phyloP scores from a whole-genome alignment of 2,797 vertebrate genomes.

The Australoheros facetus region DNA sequence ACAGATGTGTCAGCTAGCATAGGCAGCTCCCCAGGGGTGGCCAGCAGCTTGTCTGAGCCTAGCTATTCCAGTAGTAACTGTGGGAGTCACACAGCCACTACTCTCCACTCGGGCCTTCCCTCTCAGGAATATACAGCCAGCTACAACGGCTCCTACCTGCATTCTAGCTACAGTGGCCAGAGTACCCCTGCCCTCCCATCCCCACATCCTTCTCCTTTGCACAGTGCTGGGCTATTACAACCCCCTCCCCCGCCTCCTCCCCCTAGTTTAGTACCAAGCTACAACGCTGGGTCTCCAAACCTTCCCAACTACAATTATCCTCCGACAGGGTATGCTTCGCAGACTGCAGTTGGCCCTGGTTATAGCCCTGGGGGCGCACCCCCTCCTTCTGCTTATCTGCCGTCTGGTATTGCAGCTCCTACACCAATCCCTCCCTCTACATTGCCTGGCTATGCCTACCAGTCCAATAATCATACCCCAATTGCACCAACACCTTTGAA shows the following conservation, averaged over 20 bases:
- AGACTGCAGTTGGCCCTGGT: constrained; percentile 91
- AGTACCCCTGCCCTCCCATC: constrained; percentile 92
- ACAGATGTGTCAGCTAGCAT: constrained; percentile 92
- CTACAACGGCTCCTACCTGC: constrained; percentile 97
- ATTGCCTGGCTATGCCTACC: constrained; percentile 94
- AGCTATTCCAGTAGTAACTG: constrained; percentile 97
- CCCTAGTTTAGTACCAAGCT: constrained; percentile 91
- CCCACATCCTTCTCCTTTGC: constrained; percentile 95
- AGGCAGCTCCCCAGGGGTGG: constrained; percentile 93
- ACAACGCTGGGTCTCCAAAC: constrained; percentile 93
- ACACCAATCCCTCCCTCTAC: constrained; percentile 94
- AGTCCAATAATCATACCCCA: constrained; percentile 92
- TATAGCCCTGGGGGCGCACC: constrained; percentile 95
- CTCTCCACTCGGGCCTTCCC: constrained; percentile 93
- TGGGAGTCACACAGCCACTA: constrained; percentile 92
- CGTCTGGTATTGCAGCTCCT: constrained; percentile 96
- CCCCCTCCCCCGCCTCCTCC: constrained; percentile 88
- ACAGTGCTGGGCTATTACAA: constrained; percentile 95
- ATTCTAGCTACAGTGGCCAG: constrained; percentile 95
- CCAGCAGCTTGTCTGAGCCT: constrained; percentile 94
- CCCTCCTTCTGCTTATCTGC: constrained; percentile 94
- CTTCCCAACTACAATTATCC: constrained; percentile 96
- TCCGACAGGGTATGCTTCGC: constrained; percentile 92
- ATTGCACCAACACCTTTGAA: constrained; percentile 93
- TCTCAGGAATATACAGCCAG: constrained; percentile 97